Conservation (phyloP, 2,113 vertebrate genomes). For the Tilapia sparmanii region DNA sequence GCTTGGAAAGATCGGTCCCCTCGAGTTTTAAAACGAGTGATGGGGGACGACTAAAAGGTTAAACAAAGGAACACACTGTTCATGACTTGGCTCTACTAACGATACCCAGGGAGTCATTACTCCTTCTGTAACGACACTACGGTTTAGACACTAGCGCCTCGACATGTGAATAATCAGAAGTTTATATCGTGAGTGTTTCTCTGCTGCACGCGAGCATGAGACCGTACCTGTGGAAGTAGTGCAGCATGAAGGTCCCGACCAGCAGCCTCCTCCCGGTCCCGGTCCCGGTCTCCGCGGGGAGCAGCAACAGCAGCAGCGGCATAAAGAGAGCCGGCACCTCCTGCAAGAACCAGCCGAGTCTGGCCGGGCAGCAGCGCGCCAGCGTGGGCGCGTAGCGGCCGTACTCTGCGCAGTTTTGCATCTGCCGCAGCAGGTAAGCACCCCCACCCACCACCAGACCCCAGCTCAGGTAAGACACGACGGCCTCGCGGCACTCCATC, state of each 20-base stretch:
- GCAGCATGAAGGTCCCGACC: conserved; percentile 43
- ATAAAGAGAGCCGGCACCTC: conserved; percentile 33
- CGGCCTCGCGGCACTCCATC: neutral
- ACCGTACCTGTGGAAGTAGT: conserved; percentile 54
- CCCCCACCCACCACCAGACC: neutral
- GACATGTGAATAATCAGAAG: neutral
- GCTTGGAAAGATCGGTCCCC: neutral
- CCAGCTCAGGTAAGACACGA: neutral
- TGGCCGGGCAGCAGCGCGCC: neutral
- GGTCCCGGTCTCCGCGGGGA: neutral
- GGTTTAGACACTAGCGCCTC: neutral
- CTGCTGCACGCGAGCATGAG: neutral
- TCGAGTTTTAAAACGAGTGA: neutral
- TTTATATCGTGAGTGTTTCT: neutral
- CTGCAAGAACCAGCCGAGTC: conserved; percentile 43
- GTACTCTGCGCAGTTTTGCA: rapidly evolving
- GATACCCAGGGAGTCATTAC: too few species aligned
- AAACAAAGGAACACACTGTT: neutral
- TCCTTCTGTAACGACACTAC: too few species aligned
- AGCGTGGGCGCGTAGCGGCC: neutral
- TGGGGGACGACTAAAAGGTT: rapidly evolving
- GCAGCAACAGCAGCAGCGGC: conserved; percentile 35
- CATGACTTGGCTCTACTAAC: neutral
- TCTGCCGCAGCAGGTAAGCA: neutral
- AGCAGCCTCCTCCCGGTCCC: conserved; percentile 8